Base-by-base conservation (phyloP, 2,888 invertebrate genomes). In the Ectemnius continuus region DNA sequence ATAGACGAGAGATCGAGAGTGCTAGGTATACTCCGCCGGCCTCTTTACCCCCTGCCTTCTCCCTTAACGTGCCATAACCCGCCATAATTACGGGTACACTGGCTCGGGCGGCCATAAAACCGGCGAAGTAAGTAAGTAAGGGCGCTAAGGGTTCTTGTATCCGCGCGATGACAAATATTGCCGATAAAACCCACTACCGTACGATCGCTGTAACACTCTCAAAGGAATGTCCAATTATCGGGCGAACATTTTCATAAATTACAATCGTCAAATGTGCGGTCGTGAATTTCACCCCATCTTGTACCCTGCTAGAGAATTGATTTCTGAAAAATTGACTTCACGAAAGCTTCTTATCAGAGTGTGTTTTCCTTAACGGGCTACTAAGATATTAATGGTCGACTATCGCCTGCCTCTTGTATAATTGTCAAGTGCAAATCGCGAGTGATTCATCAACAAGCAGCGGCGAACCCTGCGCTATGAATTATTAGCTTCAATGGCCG, bases 11-110 rank as follows among this genome's bases (percentile, higher is more conserved):
- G 74, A 77, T 72, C 74, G 72, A 48, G 69, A 77, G 70, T 75
- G 76, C 74, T 48, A 18, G 36, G 36, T 36, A 11, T 36, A 36
- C 36, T 36, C 62, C 61, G 60, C 61, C 67, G 62, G 52, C 52
- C 60, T 45, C 46, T 61, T 52, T 36, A 14, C 26, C 45, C 47
- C 47, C 46, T 48, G 26, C 67, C 45, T 67, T 70, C 66, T 67
- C 73, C 67, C 67, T 83, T 82, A 71, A 83, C 78, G 61, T 56
- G 56, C 58, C 73, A 78, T 85, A 83, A 84, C 78, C 76, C 66
- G 48, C 67, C 79, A 74, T 84, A 85, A 84, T 84, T 84, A 84
- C 85, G 84, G 81, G 77, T 36, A 36, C 36, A 75, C 69, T 26
- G 74, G 73, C 79, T 77, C 71, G 59, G 72, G 73, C 69, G 65